phyloP scores from a whole-genome alignment of 2,888 invertebrate species.

The Nasonovia ribisnigri region DNA sequence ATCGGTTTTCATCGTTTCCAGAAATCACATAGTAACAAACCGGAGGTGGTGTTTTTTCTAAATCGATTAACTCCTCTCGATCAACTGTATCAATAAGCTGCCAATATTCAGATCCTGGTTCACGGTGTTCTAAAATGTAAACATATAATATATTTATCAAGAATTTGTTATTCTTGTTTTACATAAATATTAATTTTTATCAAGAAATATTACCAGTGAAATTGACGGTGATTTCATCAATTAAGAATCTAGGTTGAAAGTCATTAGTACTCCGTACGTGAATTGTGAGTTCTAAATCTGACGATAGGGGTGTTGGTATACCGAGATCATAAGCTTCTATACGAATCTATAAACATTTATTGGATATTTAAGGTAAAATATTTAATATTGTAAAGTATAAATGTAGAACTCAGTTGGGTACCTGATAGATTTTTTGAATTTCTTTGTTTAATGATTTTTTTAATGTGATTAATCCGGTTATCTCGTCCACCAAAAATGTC shows the following conservation, averaged over 20 bases:
- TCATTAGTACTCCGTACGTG: constrained; percentile 91
- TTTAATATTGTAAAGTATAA: not conserved
- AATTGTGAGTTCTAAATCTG: constrained; percentile 88
- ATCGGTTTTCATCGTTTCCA: constrained; percentile 82
- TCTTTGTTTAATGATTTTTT: constrained; percentile 82
- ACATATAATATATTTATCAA: not conserved
- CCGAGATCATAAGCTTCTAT: constrained; percentile 93
- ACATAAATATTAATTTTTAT: not conserved
- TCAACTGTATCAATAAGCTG: constrained; percentile 86
- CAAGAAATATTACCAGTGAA: constrained; percentile 72
- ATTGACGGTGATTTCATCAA: constrained; percentile 79
- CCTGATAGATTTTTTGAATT: constrained; percentile 88
- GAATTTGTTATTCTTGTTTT: not conserved
- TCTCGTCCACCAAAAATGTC: constrained; percentile 84
- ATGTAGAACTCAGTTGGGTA: not conserved
- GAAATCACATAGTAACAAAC: constrained; percentile 95
- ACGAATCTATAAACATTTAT: constrained; percentile 76
- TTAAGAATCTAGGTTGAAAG: constrained; percentile 87
- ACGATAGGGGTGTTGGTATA: constrained; percentile 85
- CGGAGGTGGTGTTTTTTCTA: constrained; percentile 83
- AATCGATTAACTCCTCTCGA: constrained; percentile 82
- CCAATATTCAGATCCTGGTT: constrained; percentile 77
- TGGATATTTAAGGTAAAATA: not conserved
- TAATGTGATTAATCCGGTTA: constrained; percentile 82
- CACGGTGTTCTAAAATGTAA: constrained; percentile 54